phyloP scores from a whole-genome alignment of 1,140 invertebrate species.

The Cardiocondyla obscurior region DNA sequence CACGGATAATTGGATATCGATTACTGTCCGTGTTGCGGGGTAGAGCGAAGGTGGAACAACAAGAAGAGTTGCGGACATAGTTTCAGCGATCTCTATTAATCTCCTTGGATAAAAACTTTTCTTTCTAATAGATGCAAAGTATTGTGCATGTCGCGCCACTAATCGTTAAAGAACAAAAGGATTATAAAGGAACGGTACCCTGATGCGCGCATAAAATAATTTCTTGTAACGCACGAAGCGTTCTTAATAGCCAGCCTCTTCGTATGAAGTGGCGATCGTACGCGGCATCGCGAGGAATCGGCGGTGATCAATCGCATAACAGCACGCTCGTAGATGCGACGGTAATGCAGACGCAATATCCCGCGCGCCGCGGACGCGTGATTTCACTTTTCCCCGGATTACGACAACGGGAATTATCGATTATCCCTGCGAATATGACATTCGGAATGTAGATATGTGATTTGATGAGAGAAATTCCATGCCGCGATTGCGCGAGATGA shows the following conservation, averaged over 20 bases:
- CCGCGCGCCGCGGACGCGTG: constrained; percentile 27
- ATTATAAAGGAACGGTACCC: background rate
- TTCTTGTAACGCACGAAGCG: constrained; percentile 16
- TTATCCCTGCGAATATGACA: constrained; percentile 27
- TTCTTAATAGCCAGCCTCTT: constrained; percentile 8
- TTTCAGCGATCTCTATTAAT: background rate
- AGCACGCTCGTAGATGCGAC: constrained; percentile 9
- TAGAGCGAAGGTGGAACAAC: background rate
- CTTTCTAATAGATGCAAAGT: background rate
- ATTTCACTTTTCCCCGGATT: constrained; percentile 45
- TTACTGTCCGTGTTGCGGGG: background rate
- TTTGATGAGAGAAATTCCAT: constrained; percentile 39
- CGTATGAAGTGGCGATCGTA: background rate
- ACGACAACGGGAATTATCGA: constrained; percentile 49
- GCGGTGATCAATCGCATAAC: constrained; percentile 28
- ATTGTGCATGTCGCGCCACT: background rate
- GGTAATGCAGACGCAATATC: constrained; percentile 20
- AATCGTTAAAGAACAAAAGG: constrained; percentile 34
- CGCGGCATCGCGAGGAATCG: background rate
- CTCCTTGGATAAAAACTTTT: background rate
- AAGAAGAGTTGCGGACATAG: background rate
- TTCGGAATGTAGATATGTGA: constrained; percentile 19
- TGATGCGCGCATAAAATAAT: constrained; percentile 9
- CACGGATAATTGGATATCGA: constrained; percentile 10
- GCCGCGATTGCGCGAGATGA: constrained; percentile 13